phyloP scores from a whole-genome alignment of 2,113 vertebrate genomes.

The Rana temporaria region DNA sequence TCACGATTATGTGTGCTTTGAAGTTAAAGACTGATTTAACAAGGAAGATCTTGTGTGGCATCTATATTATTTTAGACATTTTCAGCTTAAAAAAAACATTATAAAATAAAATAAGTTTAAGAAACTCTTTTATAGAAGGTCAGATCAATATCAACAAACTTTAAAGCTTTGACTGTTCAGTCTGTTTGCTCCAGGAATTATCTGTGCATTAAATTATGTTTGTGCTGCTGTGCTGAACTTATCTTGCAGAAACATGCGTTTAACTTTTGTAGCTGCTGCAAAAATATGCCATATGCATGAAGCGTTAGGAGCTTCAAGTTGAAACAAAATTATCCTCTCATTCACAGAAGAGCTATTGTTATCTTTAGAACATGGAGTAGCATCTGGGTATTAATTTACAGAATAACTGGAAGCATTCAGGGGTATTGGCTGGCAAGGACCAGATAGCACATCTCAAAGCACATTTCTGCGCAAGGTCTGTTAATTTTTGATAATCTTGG shows the following conservation, averaged over 20 bases:
- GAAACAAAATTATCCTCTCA: constrained; percentile 1
- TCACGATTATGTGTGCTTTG: too few relatives aligned
- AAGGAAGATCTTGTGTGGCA: too few relatives aligned
- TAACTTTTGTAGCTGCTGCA: constrained; percentile 21
- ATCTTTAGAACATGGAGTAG: background rate
- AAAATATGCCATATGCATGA: constrained; percentile 16
- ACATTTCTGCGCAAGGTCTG: background rate
- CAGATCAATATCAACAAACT: constrained; percentile 1
- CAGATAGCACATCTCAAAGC: constrained; percentile 9
- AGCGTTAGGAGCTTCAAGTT: constrained; percentile 15
- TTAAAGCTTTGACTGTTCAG: constrained; percentile 10
- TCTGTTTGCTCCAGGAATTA: background rate
- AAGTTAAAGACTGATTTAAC: too few relatives aligned
- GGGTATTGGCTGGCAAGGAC: background rate
- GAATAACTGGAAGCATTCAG: constrained; percentile 9
- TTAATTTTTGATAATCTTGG: constrained; percentile 6
- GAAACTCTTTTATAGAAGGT: too few relatives aligned
- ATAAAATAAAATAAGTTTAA: too few relatives aligned
- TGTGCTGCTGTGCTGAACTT: constrained; percentile 31
- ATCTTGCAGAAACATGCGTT: constrained; percentile 32
- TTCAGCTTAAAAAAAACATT: too few relatives aligned
- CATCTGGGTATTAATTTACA: constrained; percentile 16
- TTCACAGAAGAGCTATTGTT: constrained; percentile 9
- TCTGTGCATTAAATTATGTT: constrained; percentile 34
- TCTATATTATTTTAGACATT: too few relatives aligned